Evolutionary conservation across 53 echinoderm and acorn worm genomes (phyloP).

Genomic region (Echinometra lucunter): DNA sequence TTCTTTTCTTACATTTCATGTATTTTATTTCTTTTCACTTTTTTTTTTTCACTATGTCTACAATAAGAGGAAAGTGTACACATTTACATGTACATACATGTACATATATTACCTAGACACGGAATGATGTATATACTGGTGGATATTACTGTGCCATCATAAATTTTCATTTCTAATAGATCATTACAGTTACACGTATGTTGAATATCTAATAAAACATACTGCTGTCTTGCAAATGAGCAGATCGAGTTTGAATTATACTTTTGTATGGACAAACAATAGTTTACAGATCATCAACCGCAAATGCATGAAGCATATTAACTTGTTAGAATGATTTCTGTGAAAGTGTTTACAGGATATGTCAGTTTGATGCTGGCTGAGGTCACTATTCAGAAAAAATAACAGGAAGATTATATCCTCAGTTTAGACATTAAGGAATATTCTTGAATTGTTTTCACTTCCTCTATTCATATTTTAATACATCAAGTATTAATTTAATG

Average conservation of each 20-base stretch:
- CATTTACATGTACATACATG: too few relatives aligned
- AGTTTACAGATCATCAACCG: neutral
- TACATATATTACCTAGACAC: neutral
- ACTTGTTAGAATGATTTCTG: neutral
- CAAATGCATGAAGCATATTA: neutral
- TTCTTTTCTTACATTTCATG: too few relatives aligned
- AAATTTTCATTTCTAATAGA: neutral
- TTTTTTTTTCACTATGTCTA: neutral
- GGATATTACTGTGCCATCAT: neutral
- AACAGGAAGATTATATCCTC: constrained; percentile 34
- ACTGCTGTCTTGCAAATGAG: too few relatives aligned
- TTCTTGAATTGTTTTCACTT: neutral
- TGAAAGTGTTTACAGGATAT: constrained; percentile 42
- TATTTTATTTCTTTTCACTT: neutral
- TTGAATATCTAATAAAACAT: too few relatives aligned
- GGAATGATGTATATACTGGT: neutral
- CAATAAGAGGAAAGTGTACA: too few relatives aligned
- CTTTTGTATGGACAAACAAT: too few relatives aligned
- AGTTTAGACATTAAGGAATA: neutral
- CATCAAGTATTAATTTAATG: neutral
- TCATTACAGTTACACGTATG: neutral
- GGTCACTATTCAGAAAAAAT: constrained; percentile 24
- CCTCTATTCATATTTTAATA: neutral
- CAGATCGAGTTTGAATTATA: too few relatives aligned
- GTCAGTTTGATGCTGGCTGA: neutral